These are phyloP conservation scores for Brachionus manjavacas DNA, from an alignment of 1,140 invertebrate species.

Conservation along the genomic window DNA sequence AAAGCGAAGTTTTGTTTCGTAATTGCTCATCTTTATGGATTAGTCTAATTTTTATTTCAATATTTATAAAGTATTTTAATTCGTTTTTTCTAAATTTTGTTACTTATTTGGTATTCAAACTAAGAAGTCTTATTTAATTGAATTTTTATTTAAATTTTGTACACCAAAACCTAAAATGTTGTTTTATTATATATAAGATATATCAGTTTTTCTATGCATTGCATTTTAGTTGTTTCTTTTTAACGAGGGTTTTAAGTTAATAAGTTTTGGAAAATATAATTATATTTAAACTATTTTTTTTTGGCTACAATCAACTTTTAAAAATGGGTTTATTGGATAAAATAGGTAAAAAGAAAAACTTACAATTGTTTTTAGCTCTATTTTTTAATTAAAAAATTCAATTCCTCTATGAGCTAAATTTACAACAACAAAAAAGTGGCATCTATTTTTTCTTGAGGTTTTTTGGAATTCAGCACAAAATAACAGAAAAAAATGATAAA, in stretches of 20 bases:
- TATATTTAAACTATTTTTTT: constrained; percentile 15
- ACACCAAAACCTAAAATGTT: background rate
- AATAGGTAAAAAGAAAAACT: background rate
- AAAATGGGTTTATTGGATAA: background rate
- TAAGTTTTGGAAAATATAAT: constrained; percentile 8
- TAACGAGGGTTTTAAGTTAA: constrained; percentile 19
- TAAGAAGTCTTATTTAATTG: constrained; percentile 2
- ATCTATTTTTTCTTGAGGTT: too few relatives aligned
- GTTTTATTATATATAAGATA: constrained; percentile 20
- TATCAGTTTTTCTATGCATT: background rate
- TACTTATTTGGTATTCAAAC: constrained; percentile 8
- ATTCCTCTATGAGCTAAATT: too few relatives aligned
- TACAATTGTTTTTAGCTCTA: background rate
- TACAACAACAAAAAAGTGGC: too few relatives aligned
- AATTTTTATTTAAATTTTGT: constrained; percentile 29
- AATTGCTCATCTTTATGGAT: background rate
- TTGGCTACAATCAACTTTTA: background rate
- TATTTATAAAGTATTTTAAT: constrained; percentile 37
- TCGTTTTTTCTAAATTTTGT: background rate
- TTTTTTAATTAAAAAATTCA: background rate
- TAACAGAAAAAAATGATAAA: too few relatives aligned
- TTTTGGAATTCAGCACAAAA: too few relatives aligned
- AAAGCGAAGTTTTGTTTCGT: constrained; percentile 7
- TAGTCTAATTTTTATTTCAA: constrained; percentile 32
- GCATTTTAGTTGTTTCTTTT: background rate